Evolutionary conservation across 2,113 vertebrate genomes (phyloP), one percentile per base, ranked within the genome.

Genomic region (Proterorhinus semilunaris): DNA sequence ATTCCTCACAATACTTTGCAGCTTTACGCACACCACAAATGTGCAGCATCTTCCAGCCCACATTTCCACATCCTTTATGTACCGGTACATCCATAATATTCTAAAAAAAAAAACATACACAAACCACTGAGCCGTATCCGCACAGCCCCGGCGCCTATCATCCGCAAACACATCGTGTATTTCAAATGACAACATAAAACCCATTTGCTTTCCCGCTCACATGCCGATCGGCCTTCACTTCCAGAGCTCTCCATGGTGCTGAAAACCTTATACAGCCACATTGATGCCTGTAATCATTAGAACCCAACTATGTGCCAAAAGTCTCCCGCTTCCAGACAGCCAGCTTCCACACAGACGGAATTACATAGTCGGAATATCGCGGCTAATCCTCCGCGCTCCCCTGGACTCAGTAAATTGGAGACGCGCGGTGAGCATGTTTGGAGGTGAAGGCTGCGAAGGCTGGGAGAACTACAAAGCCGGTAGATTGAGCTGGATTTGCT

Each of bases 241-340:
- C 48, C 65, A 78, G 91, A 84, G 91, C 92, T 93, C 88, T 93
- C 92, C 91, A 66, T 92, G 92, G 92, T 93, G 84, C 92, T 93
- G 92, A 93, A 90, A 85, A 71, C 48, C 70, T 87, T 86, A 65
- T 83, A 74, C 79, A 83, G 81, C 81, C 85, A 79, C 69, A 71
- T 67, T 65, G 71, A 66, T 51, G 79, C 81, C 62, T 12, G 7
- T 72, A 64, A 64, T 66, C 72, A 78, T 79, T 65, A 65, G 54
- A 45, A 80, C 80, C 76, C 69, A 83, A 65, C 71, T 67, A 71
- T 78, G 59, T 78, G 77, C 78, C 82, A 83, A 81, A 85, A 84
- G 83, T 63, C 51, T 79, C 84, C 51, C 21, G 53, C 53, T 55
- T 55, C 11, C 74, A 63, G 74, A 81, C 70, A 84, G 76, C 75